Base-by-base conservation (phyloP, 2,888 invertebrate genomes). In the Beris morrisii region DNA sequence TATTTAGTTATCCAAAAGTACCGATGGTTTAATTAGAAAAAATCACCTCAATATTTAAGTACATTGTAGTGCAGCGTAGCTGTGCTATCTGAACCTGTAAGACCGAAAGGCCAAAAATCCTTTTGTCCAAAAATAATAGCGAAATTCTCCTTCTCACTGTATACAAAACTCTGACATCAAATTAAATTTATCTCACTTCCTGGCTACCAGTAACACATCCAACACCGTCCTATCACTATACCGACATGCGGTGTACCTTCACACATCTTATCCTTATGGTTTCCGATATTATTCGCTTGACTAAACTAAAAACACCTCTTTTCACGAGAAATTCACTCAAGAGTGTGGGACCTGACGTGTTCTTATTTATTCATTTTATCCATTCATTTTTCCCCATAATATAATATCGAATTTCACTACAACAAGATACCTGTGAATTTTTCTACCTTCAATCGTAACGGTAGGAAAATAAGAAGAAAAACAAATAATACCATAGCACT, bases 271-370 rank as follows among this genome's bases (percentile, higher is more conserved):
- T 61, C 61, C 52, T 61, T 52, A 13, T 50, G 30, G 61, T 61
- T 61, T 50, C 61, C 61, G 61, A 61, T 61, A 61, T 61, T 61
- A 61, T 61, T 61, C 52, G 15, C 50, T 15, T 52, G 61, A 52
- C 38, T 61, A 50, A 61, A 61, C 61, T 50, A 38, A 50, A 61
- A 61, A 61, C 61, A 61, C 61, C 61, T 52, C 52, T 50, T 61
- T 61, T 61, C 61, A 61, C 61, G 52, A 30, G 61, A 61, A 38
- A 61, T 43, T 52, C 61, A 61, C 52, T 61, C 50, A 45, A 52
- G 15, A 61, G 50, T n/a, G 61, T 61, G 38, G 28, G 12, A 52
- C 50, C 38, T 48, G 31, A 22, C 58, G 15, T 38, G 38, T 38
- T 38, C 9, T 48, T n/a, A 59, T 22, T 11, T 50, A 43, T 38